Base-by-base conservation (phyloP, 2,113 vertebrate genomes). In the Dipodomys spectabilis region DNA sequence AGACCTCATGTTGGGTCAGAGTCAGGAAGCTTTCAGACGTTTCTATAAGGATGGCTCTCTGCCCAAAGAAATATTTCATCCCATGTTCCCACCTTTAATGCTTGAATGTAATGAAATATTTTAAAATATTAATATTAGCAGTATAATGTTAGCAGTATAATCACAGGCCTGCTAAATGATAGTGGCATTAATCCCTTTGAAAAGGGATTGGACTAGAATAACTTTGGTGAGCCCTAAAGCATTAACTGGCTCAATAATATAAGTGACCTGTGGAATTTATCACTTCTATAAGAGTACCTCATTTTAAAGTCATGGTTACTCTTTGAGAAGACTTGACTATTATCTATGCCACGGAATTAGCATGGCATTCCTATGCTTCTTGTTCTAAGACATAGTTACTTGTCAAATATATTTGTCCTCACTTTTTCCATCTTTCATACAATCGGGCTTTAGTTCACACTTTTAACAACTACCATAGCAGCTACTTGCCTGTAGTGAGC, bases 71-170 rank as follows among this genome's bases (percentile, higher is more conserved):
- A 69, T 84, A 89, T 65, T 92, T 65, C 57, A 88, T 79, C 44
- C 89, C 32, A 64, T 64, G 2, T 89, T 69, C 78, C 35, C 32
- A 83, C 44, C 11, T 11, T 88, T 69, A 60, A 68, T 77, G 27
- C 45, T 91, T 72, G 44, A 27, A 78, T 68, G 62, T 86, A 96
- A 88, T 94, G 62, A 88, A 92, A 67, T 88, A 84, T 22, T 91
- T 94, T 96, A 53, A 91, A 95, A 94, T 94, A 93, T 93, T 90
- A 79, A 74, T 90, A 75, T 95, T 86, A 83, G 75, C 44, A 90
- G 15, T 57, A 35, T 88, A 87, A 97, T 79, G 39, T 95, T 86
- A 83, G 75, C 44, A 90, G 15, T 57, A 35, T 88, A 87, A 97
- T 79, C 57, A 75, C n/a, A 93, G 49, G 45, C 45, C 68, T 94